Conservation (phyloP, 2,888 invertebrate genomes). For the Trissolcus japonicus region DNA sequence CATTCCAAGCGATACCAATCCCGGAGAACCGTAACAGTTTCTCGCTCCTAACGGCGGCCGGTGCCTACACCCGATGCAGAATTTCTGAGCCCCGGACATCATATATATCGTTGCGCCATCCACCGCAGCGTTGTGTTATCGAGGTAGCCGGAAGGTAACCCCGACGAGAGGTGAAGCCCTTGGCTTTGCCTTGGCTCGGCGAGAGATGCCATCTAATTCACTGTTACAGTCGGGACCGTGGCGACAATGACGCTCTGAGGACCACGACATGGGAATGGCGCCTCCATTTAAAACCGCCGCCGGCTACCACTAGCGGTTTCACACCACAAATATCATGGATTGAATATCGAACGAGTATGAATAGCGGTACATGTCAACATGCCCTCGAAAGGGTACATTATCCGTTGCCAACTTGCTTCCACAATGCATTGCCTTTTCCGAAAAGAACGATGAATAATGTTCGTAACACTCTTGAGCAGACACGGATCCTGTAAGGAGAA, state of each 20-base stretch:
- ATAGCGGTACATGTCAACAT: slow-evolving; percentile 62
- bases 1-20: slow-evolving; percentile 55
- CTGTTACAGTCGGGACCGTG: slow-evolving; percentile 58
- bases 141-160: slow-evolving; percentile 67
- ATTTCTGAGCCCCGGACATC: slow-evolving; percentile 50
- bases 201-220: slow-evolving; percentile 62
- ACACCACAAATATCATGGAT: slow-evolving; percentile 60
- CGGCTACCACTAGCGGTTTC: slow-evolving; percentile 63
- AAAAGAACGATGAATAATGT: slow-evolving; percentile 24
- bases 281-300: slow-evolving; percentile 65
- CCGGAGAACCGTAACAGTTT: slow-evolving; percentile 58
- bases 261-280: slow-evolving; percentile 60
- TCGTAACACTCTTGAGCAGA: slow-evolving; percentile 9
- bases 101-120: slow-evolving; percentile 50
- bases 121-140: slow-evolving; percentile 55
- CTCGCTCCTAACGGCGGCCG: slow-evolving; percentile 56
- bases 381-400: slow-evolving; percentile 35
- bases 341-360: slow-evolving; percentile 58
- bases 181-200: slow-evolving; percentile 53
- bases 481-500: background rate
- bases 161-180: slow-evolving; percentile 58
- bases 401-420: slow-evolving; percentile 8
- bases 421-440: slow-evolving; percentile 17
- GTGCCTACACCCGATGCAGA: slow-evolving; percentile 49
- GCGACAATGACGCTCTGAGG: slow-evolving; percentile 56